Base-by-base conservation (phyloP, 2,888 invertebrate genomes). In the Aethes cnicana region DNA sequence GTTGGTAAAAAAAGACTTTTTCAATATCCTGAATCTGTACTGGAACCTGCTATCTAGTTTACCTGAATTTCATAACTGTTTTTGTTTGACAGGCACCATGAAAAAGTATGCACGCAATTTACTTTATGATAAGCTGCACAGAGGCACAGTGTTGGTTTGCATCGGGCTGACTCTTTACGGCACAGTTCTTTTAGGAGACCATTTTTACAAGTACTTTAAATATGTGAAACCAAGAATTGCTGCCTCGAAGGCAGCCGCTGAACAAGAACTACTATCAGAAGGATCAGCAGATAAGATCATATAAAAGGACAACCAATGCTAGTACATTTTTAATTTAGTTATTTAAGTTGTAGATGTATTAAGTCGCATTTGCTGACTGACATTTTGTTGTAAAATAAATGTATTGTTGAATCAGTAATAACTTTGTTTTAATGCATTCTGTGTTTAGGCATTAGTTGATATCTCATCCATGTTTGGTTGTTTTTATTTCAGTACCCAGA, bases 91-190 rank as follows among this genome's bases (percentile, higher is more conserved):
- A 73, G 74, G 46, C 61, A 76, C 57, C 46, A 90, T 89, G 89
- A 90, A 81, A 72, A 88, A 83, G 57, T 72, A 81, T 58, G 80
- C 87, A 14, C 81, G 81, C 9, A 81, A 63, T 59, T 54, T 77
- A 17, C 43, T 91, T 2, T 81, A 84, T 47, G 90, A 91, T 59
- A 90, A 74, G 64, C 58, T 91, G 20, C 92, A 92, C 58, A 79
- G 70, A 70, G 84, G 86, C 20, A 71, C 72, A 48, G 91, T 91
- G 11, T 59, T 80, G 30, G 71, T 77, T 25, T 91, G 91, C 57
- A 67, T 91, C 8, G 90, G 82, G 0, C 52, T 90, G 18, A 89
- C 91, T 9, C 32, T 84, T 1, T 70, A 87, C 60, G 76, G 80
- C 3, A 61, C 77, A 0, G 49, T 78, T 0, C 48, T 82, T 3